A percentile compares a stretch with the other conserved stretches of the same genome.
These are phyloP conservation scores for Ophonus ardosiacus DNA, from an alignment of 2,888 invertebrate genomes.

Conservation along the genomic window DNA sequence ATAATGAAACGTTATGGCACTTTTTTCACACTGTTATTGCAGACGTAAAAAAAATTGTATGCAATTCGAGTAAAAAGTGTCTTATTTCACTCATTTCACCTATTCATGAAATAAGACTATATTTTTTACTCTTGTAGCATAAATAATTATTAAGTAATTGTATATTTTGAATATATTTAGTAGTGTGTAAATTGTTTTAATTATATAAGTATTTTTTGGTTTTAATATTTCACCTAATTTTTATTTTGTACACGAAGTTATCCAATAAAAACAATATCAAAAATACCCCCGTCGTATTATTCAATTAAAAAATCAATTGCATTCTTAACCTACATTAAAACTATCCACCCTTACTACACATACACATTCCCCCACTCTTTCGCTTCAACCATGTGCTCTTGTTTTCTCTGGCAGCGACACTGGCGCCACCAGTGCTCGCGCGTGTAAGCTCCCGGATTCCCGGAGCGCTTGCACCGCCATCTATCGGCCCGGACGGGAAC, in stretches of 20 bases:
- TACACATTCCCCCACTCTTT: not conserved
- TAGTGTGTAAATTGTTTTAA: not conserved
- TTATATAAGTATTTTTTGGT: not conserved
- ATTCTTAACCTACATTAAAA: conserved; percentile 2
- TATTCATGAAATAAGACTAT: no score
- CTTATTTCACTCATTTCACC: no score
- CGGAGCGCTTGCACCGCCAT: conserved; percentile 66
- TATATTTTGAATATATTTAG: no score
- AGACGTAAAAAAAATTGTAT: no score
- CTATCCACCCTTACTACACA: not conserved
- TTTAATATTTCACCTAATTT: not conserved
- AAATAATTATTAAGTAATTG: no score
- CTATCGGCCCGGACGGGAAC: conserved; percentile 67
- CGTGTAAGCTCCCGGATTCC: conserved; percentile 61
- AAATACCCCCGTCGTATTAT: not conserved
- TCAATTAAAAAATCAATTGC: not conserved
- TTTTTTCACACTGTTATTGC: no score
- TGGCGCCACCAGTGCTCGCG: conserved; percentile 67
- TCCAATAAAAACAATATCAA: not conserved
- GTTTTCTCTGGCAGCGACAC: conserved; percentile 50
- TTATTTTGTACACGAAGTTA: not conserved
- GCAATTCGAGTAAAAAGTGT: no score
- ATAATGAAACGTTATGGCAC: no score
- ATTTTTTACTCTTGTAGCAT: no score
- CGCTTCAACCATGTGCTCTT: conserved; percentile 31